Evolutionary conservation across 2,888 invertebrate species (phyloP), one percentile per base, ranked within the genome.

Genomic region (Harmothoe impar): DNA sequence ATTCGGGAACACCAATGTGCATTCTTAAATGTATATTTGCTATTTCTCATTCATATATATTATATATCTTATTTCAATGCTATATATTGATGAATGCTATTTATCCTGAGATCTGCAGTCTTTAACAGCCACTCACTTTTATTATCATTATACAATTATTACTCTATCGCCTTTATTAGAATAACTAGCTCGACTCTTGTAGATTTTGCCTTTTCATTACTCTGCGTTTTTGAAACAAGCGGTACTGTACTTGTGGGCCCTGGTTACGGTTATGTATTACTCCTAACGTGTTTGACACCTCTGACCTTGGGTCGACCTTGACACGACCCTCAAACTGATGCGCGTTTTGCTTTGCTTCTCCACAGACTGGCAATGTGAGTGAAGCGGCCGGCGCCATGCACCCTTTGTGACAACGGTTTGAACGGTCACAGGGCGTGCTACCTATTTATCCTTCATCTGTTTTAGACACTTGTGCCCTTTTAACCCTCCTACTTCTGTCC

Each of bases 351-450:
- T 81, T 81, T 81, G 81, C 81, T 86, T 56, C 86, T 86, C 86
- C 56, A 25, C 86, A 86, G 86, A 86, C 86, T 86, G 86, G 86
- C 52, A 86, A 86, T 86, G 86, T 86, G 86, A 86, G 86, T 86
- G 86, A 86, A 81, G 81, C 81, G 25, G 81, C 81, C 81, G 81
- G 43, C 81, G 15, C 0, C 5, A 23, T 29, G 43, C 81, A 35
- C 43, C n/a, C 31, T 35, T 77, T 43, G 81, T 81, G 81, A 81
- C 81, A 12, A n/a, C 81, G 62, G 62, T 20, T 62, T 62, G 62
- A 72, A 23, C 43, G 5, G 81, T 33, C 81, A 81, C 81, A 43
- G 15, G 81, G 81, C 31, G 81, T 81, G 81, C 43, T 25, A 17
- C 43, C 35, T 81, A 33, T 81, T 43, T 81, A 17, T 81, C 81